phyloP scores from a whole-genome alignment of 2,113 vertebrate genomes.

The Serilophus lunatus region DNA sequence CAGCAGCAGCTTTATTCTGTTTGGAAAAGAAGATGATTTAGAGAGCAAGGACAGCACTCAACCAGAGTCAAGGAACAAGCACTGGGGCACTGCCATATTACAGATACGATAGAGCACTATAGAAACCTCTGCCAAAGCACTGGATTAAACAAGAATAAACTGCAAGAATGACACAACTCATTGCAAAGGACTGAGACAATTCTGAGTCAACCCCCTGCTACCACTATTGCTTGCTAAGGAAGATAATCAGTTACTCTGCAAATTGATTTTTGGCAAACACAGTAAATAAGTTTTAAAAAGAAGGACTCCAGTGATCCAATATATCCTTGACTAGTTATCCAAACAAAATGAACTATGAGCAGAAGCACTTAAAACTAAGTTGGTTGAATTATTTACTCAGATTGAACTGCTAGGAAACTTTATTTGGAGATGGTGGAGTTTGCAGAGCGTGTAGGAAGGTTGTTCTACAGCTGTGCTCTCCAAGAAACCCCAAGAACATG shows the following conservation, averaged over 20 bases:
- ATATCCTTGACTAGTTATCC: conserved; percentile 29
- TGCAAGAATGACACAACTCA: background rate
- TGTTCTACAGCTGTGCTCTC: background rate
- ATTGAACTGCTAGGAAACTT: conserved; percentile 1
- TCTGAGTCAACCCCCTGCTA: background rate
- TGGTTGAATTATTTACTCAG: background rate
- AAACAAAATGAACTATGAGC: conserved; percentile 49
- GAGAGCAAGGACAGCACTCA: background rate
- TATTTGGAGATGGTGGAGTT: conserved; percentile 55
- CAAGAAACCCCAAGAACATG: background rate
- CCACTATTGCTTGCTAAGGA: background rate
- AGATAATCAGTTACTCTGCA: background rate
- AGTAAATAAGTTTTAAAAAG: background rate
- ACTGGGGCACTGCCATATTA: background rate
- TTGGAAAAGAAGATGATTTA: background rate
- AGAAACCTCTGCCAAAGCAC: background rate
- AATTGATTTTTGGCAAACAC: conserved; percentile 9
- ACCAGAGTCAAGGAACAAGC: background rate
- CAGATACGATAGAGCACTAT: background rate
- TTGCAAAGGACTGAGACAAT: background rate
- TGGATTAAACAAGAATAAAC: background rate
- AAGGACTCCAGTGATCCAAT: background rate
- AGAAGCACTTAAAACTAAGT: background rate
- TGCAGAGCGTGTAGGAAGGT: background rate
- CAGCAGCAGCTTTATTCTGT: background rate